A percentile compares a stretch with the other conserved stretches of the same genome.
Evolutionary conservation across 2,113 vertebrate genomes (phyloP).

Genomic region (Ammodramus savannarum): DNA sequence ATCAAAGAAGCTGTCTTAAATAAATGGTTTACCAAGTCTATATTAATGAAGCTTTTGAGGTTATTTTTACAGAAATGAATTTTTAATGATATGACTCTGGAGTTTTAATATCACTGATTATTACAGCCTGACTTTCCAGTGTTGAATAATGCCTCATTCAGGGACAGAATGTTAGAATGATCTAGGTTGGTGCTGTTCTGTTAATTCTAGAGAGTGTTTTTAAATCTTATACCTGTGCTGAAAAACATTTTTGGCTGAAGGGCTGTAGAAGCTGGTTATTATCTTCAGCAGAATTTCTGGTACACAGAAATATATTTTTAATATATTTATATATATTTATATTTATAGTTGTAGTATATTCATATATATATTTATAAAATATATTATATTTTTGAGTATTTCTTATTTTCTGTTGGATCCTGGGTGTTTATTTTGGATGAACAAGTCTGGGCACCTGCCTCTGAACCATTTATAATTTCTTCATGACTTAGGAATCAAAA

Average conservation of each 20-base stretch:
- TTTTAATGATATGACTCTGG: not conserved
- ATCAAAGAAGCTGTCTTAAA: not conserved
- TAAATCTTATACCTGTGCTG: not conserved
- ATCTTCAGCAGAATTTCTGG: not conserved
- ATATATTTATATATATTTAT: too few species aligned
- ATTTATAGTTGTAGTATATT: not conserved
- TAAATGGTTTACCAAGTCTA: not conserved
- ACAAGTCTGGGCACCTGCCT: not conserved
- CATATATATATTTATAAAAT: not conserved
- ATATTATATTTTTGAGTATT: not conserved
- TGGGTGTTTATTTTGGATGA: not conserved
- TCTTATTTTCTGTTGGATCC: not conserved
- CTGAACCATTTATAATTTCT: not conserved
- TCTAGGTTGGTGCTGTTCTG: not conserved
- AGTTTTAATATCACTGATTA: not conserved
- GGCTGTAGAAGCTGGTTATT: not conserved
- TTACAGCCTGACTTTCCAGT: not conserved
- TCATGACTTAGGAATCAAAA: not conserved
- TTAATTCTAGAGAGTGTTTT: not conserved
- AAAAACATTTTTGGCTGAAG: not conserved
- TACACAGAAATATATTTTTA: too few species aligned
- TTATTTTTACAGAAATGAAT: not conserved
- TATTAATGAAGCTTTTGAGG: not conserved
- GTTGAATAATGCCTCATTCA: not conserved
- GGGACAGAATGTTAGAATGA: not conserved